These are phyloP conservation scores for Elmis aenea DNA, from an alignment of 2,888 invertebrate genomes.

Conservation along the genomic window DNA sequence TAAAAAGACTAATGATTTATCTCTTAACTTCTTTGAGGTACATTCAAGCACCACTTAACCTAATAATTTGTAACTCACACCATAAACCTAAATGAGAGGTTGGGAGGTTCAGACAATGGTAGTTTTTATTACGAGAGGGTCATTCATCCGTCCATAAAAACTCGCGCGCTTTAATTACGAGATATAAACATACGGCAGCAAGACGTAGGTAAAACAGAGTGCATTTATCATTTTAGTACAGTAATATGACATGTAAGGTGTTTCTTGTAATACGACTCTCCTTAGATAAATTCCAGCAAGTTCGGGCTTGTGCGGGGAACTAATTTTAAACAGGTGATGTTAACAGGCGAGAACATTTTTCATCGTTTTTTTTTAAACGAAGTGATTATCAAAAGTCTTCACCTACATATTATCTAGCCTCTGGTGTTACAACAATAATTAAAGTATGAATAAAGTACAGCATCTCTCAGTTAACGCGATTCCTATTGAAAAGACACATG, in stretches of 20 bases:
- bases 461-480: too few species aligned
- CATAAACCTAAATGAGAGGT: conserved; percentile 29
- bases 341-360: too few species aligned
- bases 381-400: not conserved
- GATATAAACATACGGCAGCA: conserved; percentile 23
- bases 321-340: conserved; percentile 15
- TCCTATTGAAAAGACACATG: too few species aligned
- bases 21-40: too few species aligned
- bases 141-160: conserved; percentile 24
- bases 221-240: conserved; percentile 26
- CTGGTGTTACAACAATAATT: too few species aligned
- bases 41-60: conserved; percentile 19
- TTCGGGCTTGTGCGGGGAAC: conserved; percentile 1
- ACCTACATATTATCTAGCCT: too few species aligned
- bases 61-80: conserved; percentile 28
- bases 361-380: not conserved
- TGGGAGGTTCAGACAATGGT: conserved; percentile 17
- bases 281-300: conserved; percentile 12
- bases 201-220: conserved; percentile 18
- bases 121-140: conserved; percentile 14
- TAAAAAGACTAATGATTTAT: too few species aligned
- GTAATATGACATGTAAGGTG: conserved; percentile 23
- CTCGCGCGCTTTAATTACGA: conserved; percentile 23
- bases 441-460: too few species aligned
- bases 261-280: conserved; percentile 24